Conservation (phyloP, 2,797 vertebrate species). For the Mustela erminea region DNA sequence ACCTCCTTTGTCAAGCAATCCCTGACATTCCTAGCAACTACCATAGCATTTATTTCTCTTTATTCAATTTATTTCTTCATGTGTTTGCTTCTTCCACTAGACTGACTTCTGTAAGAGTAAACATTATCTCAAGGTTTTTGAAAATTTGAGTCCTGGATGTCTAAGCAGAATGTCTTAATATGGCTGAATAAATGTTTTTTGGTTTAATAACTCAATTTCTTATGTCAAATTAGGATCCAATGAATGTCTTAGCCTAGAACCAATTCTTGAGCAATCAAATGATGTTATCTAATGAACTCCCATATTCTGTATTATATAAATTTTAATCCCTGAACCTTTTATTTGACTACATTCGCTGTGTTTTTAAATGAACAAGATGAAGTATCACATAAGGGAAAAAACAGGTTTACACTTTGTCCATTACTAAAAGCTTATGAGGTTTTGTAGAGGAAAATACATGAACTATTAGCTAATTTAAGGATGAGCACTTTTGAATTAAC, state of each 20-base stretch:
- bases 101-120: background rate
- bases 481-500: background rate
- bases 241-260: background rate
- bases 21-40: background rate
- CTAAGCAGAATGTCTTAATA: conserved; percentile 4
- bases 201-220: conserved; percentile 6
- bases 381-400: background rate
- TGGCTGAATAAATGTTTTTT: background rate
- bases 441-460: background rate
- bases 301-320: background rate
- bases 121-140: background rate
- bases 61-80: background rate
- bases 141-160: background rate
- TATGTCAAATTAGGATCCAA: background rate
- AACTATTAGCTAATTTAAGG: conserved; percentile 39
- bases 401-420: conserved; percentile 17
- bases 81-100: background rate
- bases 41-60: background rate
- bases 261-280: conserved; percentile 34
- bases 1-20: background rate
- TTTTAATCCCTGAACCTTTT: background rate
- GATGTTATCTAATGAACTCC: background rate
- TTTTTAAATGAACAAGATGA: conserved; percentile 42
- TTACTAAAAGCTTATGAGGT: conserved; percentile 15
- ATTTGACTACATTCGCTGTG: background rate